Base-by-base conservation (phyloP, 2,797 vertebrate species). In the Hemibagrus guttatus region DNA sequence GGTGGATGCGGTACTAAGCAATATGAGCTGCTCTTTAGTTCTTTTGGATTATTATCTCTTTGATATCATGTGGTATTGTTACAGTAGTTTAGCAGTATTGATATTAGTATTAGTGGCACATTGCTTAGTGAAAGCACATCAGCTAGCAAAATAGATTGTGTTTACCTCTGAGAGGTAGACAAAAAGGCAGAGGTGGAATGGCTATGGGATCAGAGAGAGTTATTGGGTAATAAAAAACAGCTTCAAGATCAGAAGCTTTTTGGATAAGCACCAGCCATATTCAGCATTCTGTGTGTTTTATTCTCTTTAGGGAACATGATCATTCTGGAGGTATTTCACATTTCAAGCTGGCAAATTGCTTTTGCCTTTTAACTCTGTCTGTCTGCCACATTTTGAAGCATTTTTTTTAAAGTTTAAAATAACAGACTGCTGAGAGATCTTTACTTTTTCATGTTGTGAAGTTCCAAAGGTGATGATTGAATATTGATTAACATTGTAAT, bases 81-180 rank as follows among this genome's bases (percentile, higher is more conserved):
- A 54, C 19, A 42, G 58, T n/a, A 46, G 39, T 81, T 81, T 17
- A 46, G 39, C 26, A 28, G 61, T 52, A 52, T 28, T 81, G 39
- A 46, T 63, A 86, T 76, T 64, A 83, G 17, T 74, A 68, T 56
- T 68, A 63, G 8, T 83, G 35, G 17, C n/a, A 54, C 80, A 58
- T 78, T 68, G 71, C 35, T 58, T 68, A 52, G 71, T 31, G 54
- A 83, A 83, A 64, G 42, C 69, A 83, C 59, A 66, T 13, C 2
- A 0, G 59, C n/a, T 13, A 78, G 68, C 59, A 72, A 28, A 58
- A 58, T 42, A 46, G 31, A 58, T 83, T 66, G 81, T 79, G 74
- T 84, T 87, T 87, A 84, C 86, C 63, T 79, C 79, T 26, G 63
- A 84, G 82, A 52, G 74, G 35, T 75, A 79, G 81, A 87, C 63